Base-by-base conservation (phyloP, 1,140 invertebrate species). In the Drosophila kohkoa region DNA sequence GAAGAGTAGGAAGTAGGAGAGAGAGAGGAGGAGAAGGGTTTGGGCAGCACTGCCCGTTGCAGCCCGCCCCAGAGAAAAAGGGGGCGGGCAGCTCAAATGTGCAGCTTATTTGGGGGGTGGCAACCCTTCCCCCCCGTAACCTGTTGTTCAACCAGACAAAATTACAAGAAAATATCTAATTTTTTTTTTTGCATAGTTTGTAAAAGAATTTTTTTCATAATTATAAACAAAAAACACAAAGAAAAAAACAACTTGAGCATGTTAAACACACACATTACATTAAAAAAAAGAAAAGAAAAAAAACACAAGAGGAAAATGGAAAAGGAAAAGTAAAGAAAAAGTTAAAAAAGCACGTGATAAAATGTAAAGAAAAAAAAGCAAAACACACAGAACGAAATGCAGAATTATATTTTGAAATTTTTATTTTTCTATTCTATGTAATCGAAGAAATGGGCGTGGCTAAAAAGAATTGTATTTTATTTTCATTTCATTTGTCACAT, bases 111-210 rank as follows among this genome's bases (percentile, higher is more conserved):
- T 20, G 62, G 69, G 52, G 11, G 11, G 52, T 51, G 30, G 25
- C 20, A 1, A 25, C 51, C 60, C 41, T 52, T 25, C 30, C 30
- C 51, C 60, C 49, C 25, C 51, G 20, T n/a, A 51, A 66, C 46
- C 54, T 59, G 70, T 73, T 74, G 70, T 73, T 74, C 55, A 20
- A 57, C 48, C 49, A 60, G 64, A 67, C 70, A 68, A 73, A 74
- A 74, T 69, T 74, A 74, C 71, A 59, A 59, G 7, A 54, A 64
- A 32, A 38, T 54, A 64, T 41, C 49, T 43, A 38, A 64, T 41
- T 64, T 52, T 75, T 75, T 75, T 75, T 75, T 75, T 75, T 75
- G 60, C 57, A 64, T 75, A 71, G 67, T 71, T 71, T 59, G 43
- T 71, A 75, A 75, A 45, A 43, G 32, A 13, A 65, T 75, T 75